These are phyloP conservation scores for Drosophila merina DNA, from an alignment of 2,888 invertebrate genomes.

Conservation along the genomic window DNA sequence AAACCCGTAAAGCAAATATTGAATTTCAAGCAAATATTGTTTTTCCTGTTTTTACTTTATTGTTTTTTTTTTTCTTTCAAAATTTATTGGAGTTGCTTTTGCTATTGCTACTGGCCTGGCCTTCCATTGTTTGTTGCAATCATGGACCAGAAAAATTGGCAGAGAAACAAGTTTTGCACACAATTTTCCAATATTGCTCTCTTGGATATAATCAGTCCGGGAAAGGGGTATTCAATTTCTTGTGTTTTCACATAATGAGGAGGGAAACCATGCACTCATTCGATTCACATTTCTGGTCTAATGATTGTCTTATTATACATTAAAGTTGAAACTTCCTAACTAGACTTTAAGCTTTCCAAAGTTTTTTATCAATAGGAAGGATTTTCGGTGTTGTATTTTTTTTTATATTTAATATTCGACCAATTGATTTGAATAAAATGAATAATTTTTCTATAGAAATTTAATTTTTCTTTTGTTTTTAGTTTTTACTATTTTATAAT, in stretches of 20 bases:
- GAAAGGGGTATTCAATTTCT: neutral
- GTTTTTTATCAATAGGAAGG: no score
- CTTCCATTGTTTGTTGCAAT: constrained; percentile 15
- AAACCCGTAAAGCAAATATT: constrained; percentile 54
- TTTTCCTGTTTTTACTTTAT: constrained; percentile 40
- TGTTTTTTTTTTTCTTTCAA: constrained; percentile 4
- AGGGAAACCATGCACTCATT: no score
- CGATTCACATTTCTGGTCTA: no score
- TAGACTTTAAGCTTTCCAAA: no score
- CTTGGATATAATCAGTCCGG: neutral
- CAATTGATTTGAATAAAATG: no score
- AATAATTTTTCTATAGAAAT: no score
- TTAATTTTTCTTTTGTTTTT: no score
- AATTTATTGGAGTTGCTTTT: constrained; percentile 1
- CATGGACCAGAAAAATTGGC: constrained; percentile 20
- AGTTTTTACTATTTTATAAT: no score
- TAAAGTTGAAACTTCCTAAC: no score
- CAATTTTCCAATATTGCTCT: neutral
- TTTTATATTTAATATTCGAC: no score
- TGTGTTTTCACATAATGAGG: neutral
- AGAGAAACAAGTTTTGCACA: constrained; percentile 24
- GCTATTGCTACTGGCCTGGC: constrained; percentile 27
- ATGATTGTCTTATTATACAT: no score
- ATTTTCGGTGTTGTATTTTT: no score
- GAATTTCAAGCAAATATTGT: constrained; percentile 61